A percentile compares a stretch with the other conserved stretches of the same genome.
Evolutionary conservation across 2,888 invertebrate species (phyloP).

Genomic region (Cecidostiba fungosa): DNA sequence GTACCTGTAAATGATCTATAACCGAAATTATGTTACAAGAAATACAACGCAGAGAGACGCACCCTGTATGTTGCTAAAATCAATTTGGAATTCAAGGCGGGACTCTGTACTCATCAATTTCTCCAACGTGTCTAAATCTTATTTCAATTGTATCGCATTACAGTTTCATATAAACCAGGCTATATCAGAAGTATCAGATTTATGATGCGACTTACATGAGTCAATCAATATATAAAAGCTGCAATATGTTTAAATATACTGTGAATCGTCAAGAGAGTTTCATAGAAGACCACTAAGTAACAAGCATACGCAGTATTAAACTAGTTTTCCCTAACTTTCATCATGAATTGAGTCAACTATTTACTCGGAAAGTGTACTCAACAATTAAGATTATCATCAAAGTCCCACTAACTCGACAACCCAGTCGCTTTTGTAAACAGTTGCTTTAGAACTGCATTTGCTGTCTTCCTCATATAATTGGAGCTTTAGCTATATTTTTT

Average conservation of each 20-base stretch:
- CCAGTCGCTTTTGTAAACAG: background rate
- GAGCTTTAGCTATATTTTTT: background rate
- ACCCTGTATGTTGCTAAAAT: background rate
- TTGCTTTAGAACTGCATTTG: background rate
- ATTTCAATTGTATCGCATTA: background rate
- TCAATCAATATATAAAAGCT: background rate
- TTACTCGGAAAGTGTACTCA: background rate
- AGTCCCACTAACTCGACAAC: background rate
- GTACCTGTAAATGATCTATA: too few relatives aligned
- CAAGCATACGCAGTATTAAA: background rate
- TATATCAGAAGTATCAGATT: too few relatives aligned
- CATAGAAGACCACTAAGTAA: background rate
- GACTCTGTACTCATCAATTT: slow-evolving; percentile 31
- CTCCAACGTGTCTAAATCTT: slow-evolving; percentile 16
- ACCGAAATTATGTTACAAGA: background rate
- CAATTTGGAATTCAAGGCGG: slow-evolving; percentile 27
- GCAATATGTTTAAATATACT: too few relatives aligned
- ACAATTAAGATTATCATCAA: slow-evolving; percentile 6
- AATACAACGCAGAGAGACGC: background rate
- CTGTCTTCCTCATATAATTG: background rate
- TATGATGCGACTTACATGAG: too few relatives aligned
- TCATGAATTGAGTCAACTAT: background rate
- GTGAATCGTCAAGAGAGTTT: too few relatives aligned
- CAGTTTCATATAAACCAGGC: background rate
- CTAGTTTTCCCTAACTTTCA: background rate